Base-by-base conservation (phyloP, 2,113 vertebrate species). In the Ictalurus furcatus region DNA sequence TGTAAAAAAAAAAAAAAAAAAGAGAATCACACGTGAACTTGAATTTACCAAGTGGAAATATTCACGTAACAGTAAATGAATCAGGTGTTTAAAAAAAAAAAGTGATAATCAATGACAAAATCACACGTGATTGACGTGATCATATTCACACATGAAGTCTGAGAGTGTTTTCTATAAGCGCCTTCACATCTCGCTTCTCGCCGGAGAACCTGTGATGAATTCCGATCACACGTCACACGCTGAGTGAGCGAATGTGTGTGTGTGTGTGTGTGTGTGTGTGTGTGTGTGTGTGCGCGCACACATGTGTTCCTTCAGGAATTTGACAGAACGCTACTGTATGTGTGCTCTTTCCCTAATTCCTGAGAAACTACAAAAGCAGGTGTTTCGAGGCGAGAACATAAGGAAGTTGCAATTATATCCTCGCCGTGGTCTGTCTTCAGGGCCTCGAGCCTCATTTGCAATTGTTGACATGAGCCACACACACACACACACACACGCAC, bases 381-480 rank as follows among this genome's bases (percentile, higher is more conserved):
- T 90, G 89, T 89, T 92, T 90, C 90, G 92, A 89, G 90, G 19
- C 9, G 19, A 82, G 56, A 82, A 82, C n/a, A 82, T 59, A 34
- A 88, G 91, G 87, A 73, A 28, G 71, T 48, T 86, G 25, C 85
- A 59, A 69, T 91, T 86, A 76, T 37, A 34, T 61, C 11, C 80
- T 81, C 30, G 30, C 54, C 9, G 19, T 82, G 54, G 30, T 82
- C 30, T 23, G 56, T 58, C 30, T 37, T 37, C 65, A 85, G 90
- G 84, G 91, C 90, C 79, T 88, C 56, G 87, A 73, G 91, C 86
- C 90, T 94, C 90, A 95, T 94, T 93, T 93, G 86, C 92, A 91
- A 92, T 74, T 91, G 86, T 82, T 91, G 87, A 93, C 91, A 91
- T 86, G 86, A 91, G 89, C 91, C 91, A 92, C 92, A 93, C 85